These are phyloP conservation scores for Cercopithecus mona DNA, from an alignment of 2,113 vertebrate genomes.

Conservation along the genomic window DNA sequence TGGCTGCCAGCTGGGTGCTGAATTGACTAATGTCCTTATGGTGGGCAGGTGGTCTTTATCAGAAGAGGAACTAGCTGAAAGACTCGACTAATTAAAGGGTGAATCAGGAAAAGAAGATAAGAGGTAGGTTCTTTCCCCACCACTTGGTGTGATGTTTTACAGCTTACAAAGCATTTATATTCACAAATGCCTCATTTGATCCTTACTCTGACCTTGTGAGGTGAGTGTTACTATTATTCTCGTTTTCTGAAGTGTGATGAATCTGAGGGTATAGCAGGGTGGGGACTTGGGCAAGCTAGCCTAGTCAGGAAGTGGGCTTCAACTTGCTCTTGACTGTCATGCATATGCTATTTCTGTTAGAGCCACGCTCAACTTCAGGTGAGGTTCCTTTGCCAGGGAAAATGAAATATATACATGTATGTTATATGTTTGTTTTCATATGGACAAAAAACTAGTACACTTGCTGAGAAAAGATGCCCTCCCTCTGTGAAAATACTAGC, in stretches of 20 bases:
- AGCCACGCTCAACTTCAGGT: not conserved
- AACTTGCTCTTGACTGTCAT: not conserved
- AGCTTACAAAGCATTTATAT: not conserved
- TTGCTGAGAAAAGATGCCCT: not conserved
- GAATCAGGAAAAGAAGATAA: not conserved
- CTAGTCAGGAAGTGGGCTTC: not conserved
- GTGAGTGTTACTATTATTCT: not conserved
- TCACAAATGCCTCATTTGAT: not conserved
- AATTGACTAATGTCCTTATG: conserved; percentile 4
- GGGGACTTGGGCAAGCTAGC: not conserved
- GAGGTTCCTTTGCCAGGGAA: not conserved
- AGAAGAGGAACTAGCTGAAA: conserved; percentile 7
- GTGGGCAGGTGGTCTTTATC: conserved; percentile 54
- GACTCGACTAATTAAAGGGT: conserved; percentile 17
- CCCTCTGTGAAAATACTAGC: not conserved
- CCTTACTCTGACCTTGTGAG: not conserved
- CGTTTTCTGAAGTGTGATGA: not conserved
- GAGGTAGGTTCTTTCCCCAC: not conserved
- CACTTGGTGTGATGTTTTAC: not conserved
- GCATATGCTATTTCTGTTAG: not conserved
- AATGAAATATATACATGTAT: not conserved
- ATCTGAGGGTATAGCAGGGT: not conserved
- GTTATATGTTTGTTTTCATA: not conserved
- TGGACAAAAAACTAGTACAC: not conserved
- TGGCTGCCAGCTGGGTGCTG: conserved; percentile 69